Evolutionary conservation across 1,140 invertebrate genomes (phyloP).

Genomic region (Dryas iulia): DNA sequence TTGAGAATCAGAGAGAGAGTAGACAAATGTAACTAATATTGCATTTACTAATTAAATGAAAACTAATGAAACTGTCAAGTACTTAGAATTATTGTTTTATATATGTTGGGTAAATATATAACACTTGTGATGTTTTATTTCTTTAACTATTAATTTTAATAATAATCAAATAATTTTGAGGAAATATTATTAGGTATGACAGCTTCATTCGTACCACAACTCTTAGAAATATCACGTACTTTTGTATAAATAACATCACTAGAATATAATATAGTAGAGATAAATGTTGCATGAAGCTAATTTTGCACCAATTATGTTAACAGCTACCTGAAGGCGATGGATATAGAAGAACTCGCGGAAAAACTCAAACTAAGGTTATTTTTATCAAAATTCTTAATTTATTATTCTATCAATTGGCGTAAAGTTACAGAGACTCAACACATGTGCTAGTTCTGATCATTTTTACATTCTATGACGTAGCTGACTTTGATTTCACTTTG

Average conservation of each 20-base stretch:
- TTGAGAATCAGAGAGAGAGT: background rate
- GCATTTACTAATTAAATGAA: background rate
- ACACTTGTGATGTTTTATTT: too few species aligned
- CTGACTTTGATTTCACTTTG: background rate
- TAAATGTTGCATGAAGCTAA: constrained; percentile 35
- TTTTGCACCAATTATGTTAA: constrained; percentile 35
- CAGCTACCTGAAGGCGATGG: constrained; percentile 17
- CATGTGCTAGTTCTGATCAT: background rate
- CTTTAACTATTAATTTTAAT: too few species aligned
- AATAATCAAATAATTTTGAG: too few species aligned
- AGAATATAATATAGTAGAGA: background rate
- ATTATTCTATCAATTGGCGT: background rate
- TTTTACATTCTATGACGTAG: background rate
- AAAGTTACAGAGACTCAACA: background rate
- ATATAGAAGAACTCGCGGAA: constrained; percentile 10
- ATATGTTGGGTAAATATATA: too few species aligned
- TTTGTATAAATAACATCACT: too few species aligned
- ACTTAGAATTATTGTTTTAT: background rate
- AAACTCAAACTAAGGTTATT: constrained; percentile 31
- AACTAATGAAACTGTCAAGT: background rate
- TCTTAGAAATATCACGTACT: too few species aligned
- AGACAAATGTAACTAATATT: background rate
- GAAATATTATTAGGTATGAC: too few species aligned
- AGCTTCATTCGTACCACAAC: too few species aligned
- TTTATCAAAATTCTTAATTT: constrained; percentile 15